Conservation (phyloP, 2,888 invertebrate species). For the Ellobium chinense region DNA sequence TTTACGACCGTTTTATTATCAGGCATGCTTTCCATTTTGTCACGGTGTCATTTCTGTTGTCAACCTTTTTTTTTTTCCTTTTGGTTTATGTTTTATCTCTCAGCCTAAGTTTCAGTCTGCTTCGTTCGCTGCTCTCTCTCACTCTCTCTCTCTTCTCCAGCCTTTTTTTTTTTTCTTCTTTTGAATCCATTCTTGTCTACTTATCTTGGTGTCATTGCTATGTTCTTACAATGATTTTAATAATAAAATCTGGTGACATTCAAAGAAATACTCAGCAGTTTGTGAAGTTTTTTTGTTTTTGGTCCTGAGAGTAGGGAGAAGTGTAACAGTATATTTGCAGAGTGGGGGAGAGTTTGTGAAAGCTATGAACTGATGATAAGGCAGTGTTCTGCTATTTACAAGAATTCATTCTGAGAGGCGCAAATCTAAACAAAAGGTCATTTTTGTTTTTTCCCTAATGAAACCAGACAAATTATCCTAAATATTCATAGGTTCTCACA, state of each 20-base stretch:
- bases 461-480: no score
- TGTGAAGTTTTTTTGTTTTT: neutral
- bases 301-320: no score
- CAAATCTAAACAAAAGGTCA: no score
- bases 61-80: neutral
- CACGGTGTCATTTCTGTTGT: neutral
- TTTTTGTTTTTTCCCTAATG: no score
- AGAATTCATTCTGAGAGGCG: no score
- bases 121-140: neutral
- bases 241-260: conserved; percentile 34
- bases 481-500: no score
- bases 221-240: conserved; percentile 20
- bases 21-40: neutral
- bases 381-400: no score
- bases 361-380: no score
- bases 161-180: conserved; percentile 7
- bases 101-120: neutral
- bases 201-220: conserved; percentile 23
- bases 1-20: neutral
- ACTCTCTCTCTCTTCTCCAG: neutral
- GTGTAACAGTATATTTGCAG: no score
- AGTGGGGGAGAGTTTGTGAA: no score
- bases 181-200: conserved; percentile 5
- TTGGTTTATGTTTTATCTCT: neutral
- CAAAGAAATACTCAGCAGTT: neutral